Evolutionary conservation across 2,797 vertebrate genomes (phyloP), one percentile per base, ranked within the genome.

Genomic region (Chaetophractus vellerosus): DNA sequence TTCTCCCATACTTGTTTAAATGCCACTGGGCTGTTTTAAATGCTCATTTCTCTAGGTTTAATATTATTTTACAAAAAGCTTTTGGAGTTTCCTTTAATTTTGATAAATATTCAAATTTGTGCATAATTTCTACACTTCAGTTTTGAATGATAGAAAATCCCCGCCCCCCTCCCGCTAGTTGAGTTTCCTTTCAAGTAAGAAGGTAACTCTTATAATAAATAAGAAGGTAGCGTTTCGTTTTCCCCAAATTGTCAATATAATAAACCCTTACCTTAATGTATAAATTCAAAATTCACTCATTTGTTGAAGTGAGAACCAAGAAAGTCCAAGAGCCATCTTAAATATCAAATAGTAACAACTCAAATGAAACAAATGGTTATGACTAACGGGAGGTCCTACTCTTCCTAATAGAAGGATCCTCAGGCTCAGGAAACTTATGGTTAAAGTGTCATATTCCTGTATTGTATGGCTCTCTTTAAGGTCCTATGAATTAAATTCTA

Each of bases 61-160:
- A 28, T 81, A 88, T 93, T 88, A 63, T 89, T 94, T 94, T 96
- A 93, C 92, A 96, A 92, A 96, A 93, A 64, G 41, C 36, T 91
- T 94, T 80, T 92, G 96, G 95, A 78, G 50, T 26, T 89, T 97
- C 85, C 84, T 93, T 95, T 57, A 92, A 61, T 96, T 98, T 95
- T 75, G 64, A 95, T 96, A 89, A 0, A 0, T 93, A 82, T 97
- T 97, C 95, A 97, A 93, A 97, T 94, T 28, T 86, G 72, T 81
- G 50, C 92, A 93, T 92, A 97, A 95, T 93, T 96, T 96, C 93
- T 93, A 75, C 92, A 96, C 90, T 98, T 97, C n/a, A 38, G 95
- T 94, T 96, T 97, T 97, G 96, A 98, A 96, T 97, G 95, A 84
- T 81, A 80, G 82, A 96, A 95, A 98, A 96, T 94, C 96, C 38